These are phyloP conservation scores for Microhierax caerulescens DNA, from an alignment of 2,797 vertebrate species.

Conservation along the genomic window DNA sequence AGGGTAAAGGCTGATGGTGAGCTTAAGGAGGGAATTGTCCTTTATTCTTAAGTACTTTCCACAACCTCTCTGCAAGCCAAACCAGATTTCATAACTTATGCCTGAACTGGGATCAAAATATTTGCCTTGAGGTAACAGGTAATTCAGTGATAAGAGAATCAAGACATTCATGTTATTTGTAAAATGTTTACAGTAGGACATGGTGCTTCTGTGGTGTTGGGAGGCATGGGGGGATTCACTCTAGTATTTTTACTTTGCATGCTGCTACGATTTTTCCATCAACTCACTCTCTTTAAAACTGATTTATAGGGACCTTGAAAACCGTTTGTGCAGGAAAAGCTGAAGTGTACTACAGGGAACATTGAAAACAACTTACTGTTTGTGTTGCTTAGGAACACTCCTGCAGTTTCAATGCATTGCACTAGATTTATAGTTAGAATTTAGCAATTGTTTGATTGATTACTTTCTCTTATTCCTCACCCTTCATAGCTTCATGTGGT, in stretches of 20 bases:
- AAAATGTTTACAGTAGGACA: neutral
- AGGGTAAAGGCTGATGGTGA: neutral
- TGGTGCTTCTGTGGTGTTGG: neutral
- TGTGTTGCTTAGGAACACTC: constrained; percentile 71
- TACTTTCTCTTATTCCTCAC: constrained; percentile 62
- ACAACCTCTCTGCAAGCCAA: neutral
- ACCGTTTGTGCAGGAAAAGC: constrained; percentile 72
- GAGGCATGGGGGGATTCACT: neutral
- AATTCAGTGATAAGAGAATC: neutral
- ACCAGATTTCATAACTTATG: neutral
- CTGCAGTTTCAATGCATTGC: constrained; percentile 55
- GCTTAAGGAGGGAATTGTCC: neutral
- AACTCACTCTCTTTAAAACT: constrained; percentile 69
- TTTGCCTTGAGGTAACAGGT: neutral
- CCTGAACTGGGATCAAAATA: neutral
- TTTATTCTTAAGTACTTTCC: neutral
- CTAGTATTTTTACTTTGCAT: constrained; percentile 53
- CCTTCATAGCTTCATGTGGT: constrained; percentile 47
- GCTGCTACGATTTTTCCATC: constrained; percentile 68
- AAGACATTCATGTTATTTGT: neutral
- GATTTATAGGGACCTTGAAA: constrained; percentile 75
- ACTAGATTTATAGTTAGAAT: constrained; percentile 70
- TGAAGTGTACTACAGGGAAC: constrained; percentile 69
- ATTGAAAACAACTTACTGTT: constrained; percentile 68
- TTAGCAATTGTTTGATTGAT: constrained; percentile 75